Base-by-base conservation (phyloP, 2,888 invertebrate genomes). In the Caenorhabditis panamensis region DNA sequence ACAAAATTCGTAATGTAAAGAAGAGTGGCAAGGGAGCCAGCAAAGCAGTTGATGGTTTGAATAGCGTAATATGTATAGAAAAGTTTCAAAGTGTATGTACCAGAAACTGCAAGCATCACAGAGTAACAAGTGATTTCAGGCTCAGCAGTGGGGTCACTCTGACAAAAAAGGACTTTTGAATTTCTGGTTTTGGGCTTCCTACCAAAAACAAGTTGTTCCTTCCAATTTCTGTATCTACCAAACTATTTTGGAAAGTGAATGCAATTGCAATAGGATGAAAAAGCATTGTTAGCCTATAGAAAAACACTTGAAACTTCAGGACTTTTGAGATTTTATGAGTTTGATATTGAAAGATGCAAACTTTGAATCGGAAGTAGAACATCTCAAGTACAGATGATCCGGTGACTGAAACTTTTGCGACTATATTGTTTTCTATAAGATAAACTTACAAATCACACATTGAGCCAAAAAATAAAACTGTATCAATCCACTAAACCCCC, bases 371-470 rank as follows among this genome's bases (percentile, higher is more conserved):
- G 44, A 8, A 44, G 9, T 31, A 31, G 44, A 44, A 44, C 44
- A 44, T 44, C 9, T 31, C 31, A 31, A 31, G 31, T 6, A 31
- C 31, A 31, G 31, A 31, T 31, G 5, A 4, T 31, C 31, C 31
- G 9, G 31, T 31, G 5, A 4, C 31, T 31, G 31, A 31, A 31
- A 31, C 4, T 31, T 6, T 31, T n/a, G n/a, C n/a, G 4, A 6
- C 9, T 4, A 31, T 6, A 31, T n/a, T n/a, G n/a, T n/a, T 31
- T 31, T 31, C 5, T 4, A 9, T 6, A 31, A 31, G 31, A 6
- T 31, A 31, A 31, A 54, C 28, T 54, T 54, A 54, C 54, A n/a
- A n/a, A 31, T 31, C 31, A 31, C 31, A 31, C 4, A 31, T 31
- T 31, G 31, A 9, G 31, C 31, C 9, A 6, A 9, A 9, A 31